A percentile compares a stretch with the other conserved stretches of the same genome.
phyloP scores from a whole-genome alignment of 2,113 vertebrate species.

The Salvelinus sp. region DNA sequence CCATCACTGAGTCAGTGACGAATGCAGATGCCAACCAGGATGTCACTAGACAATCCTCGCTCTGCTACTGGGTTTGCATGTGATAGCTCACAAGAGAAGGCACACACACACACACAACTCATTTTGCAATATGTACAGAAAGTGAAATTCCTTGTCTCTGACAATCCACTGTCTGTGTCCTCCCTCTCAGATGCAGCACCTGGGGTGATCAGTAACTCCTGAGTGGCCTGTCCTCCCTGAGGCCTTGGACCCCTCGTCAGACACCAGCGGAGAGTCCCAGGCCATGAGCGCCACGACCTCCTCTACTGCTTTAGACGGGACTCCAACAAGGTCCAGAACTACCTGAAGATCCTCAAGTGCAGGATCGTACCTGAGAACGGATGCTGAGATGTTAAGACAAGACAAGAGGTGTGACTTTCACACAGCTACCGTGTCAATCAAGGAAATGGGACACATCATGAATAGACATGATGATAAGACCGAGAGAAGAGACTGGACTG shows the following conservation, averaged over 20 bases:
- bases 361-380: slow-evolving; percentile 73
- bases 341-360: slow-evolving; percentile 84
- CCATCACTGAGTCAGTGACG: not conserved
- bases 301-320: slow-evolving; percentile 83
- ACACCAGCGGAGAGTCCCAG: slow-evolving; percentile 60
- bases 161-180: not conserved
- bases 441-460: not conserved
- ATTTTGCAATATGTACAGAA: not conserved
- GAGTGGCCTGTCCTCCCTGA: slow-evolving; percentile 64
- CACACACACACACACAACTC: not conserved
- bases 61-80: not conserved
- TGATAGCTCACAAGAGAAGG: not conserved
- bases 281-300: slow-evolving; percentile 77
- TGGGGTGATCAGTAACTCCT: slow-evolving; percentile 80
- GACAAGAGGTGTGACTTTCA: not conserved
- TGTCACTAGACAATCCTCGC: not conserved
- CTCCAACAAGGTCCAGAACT: slow-evolving; percentile 84
- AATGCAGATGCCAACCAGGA: too few species aligned
- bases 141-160: not conserved
- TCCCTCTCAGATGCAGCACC: slow-evolving; percentile 74
- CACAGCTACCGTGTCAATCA: too few species aligned
- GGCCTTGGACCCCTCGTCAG: slow-evolving; percentile 13
- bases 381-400: slow-evolving; percentile 48
- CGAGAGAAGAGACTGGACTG: not conserved
- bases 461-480: slow-evolving; percentile 11